Percentiles rank a stretch among this genome's conserved stretches.
These are phyloP conservation scores for Omphaloscelis lunosa DNA, from an alignment of 2,888 invertebrate genomes.

Conservation along the genomic window DNA sequence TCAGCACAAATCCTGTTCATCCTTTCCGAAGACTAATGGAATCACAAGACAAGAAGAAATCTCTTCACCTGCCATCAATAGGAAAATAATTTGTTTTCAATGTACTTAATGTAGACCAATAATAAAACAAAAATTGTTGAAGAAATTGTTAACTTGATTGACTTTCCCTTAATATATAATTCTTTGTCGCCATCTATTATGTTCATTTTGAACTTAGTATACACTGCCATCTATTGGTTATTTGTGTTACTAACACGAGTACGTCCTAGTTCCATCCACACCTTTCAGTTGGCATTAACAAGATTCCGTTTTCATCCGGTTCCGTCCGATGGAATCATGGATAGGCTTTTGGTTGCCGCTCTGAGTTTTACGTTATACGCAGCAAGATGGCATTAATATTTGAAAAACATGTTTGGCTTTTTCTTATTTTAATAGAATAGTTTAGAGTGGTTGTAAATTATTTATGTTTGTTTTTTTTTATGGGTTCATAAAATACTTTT, in stretches of 20 bases:
- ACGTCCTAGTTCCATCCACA: no score
- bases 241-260: not conserved
- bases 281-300: not conserved
- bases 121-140: not conserved
- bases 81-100: conserved; percentile 30
- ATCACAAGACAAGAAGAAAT: conserved; percentile 64
- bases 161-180: not conserved
- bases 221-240: conserved; percentile 41
- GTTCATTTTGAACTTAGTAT: not conserved
- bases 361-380: conserved; percentile 15
- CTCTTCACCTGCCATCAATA: conserved; percentile 74
- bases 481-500: not conserved
- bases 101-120: conserved; percentile 14
- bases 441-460: not conserved
- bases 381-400: conserved; percentile 13
- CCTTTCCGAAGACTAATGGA: conserved; percentile 81
- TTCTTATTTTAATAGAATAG: not conserved
- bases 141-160: no score
- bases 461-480: not conserved
- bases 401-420: not conserved
- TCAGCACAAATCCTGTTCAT: conserved; percentile 85
- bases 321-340: not conserved
- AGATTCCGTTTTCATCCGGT: not conserved
- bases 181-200: conserved; percentile 27
- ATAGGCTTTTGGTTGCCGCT: no score